These are phyloP conservation scores for Caenorhabditis tropicalis DNA, from an alignment of 1,140 invertebrate genomes.

Conservation along the genomic window DNA sequence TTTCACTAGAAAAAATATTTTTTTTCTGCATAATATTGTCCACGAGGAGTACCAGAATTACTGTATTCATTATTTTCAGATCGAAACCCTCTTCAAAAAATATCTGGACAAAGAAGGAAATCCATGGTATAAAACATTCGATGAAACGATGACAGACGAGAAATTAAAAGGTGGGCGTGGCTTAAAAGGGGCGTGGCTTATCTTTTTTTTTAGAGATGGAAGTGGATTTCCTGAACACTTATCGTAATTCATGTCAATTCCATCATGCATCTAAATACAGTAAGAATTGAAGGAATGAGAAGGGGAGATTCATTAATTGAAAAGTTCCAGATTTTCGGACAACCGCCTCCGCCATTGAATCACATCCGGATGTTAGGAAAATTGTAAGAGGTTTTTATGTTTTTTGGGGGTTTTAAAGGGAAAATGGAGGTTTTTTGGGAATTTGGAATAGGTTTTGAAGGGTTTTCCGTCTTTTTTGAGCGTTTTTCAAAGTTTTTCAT, in stretches of 20 bases:
- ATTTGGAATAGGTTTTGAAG: no score
- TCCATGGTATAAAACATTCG: background rate
- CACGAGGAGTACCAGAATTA: no score
- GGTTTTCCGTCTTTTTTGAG: no score
- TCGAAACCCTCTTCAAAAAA: background rate
- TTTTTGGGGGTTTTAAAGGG: background rate
- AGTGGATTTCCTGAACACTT: background rate
- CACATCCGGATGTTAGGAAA: conserved; percentile 10
- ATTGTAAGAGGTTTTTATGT: conserved; percentile 14
- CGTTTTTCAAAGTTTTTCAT: no score
- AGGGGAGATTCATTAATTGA: no score
- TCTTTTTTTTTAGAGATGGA: conserved; percentile 28
- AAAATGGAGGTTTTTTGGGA: no score
- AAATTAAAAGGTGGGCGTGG: background rate
- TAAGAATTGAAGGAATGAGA: background rate
- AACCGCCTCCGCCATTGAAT: background rate
- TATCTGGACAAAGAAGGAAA: background rate
- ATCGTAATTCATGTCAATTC: background rate
- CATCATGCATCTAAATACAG: conserved; percentile 14
- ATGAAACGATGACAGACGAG: conserved; percentile 1
- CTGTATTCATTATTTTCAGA: background rate
- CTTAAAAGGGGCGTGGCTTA: background rate
- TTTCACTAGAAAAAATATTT: background rate
- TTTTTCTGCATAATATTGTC: background rate
- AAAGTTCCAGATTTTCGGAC: conserved; percentile 5